A percentile compares a stretch with the other conserved stretches of the same genome.
Conservation (phyloP, 2,113 vertebrate species). For the Lepisosteus osseus region DNA sequence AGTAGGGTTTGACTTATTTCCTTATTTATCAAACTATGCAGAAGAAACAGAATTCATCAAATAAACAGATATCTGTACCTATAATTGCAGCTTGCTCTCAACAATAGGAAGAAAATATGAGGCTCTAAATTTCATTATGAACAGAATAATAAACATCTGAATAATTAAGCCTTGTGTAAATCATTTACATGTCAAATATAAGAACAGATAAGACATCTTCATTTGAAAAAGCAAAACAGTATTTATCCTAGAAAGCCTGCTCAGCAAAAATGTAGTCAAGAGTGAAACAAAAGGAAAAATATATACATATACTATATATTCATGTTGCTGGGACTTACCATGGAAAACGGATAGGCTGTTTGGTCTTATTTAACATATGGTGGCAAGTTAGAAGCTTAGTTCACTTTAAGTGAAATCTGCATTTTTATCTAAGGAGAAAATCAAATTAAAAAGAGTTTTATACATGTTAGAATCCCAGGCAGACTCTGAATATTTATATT, state of each 20-base stretch:
- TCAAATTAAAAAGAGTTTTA: no score
- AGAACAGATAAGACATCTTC: constrained; percentile 62
- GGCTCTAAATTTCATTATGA: constrained; percentile 83
- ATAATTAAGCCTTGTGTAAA: constrained; percentile 87
- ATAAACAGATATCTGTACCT: constrained; percentile 90
- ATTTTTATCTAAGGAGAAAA: no score
- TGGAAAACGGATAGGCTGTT: not conserved
- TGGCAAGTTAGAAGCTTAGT: no score
- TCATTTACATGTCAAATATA: constrained; percentile 72
- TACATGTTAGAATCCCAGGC: no score
- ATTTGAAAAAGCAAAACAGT: constrained; percentile 59
- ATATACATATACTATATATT: constrained; percentile 32
- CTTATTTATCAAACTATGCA: constrained; percentile 98
- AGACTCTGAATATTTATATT: no score
- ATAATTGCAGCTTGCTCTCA: constrained; percentile 84
- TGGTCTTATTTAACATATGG: no score
- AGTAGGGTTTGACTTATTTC: constrained; percentile 91
- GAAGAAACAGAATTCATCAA: constrained; percentile 94
- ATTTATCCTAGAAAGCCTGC: constrained; percentile 26
- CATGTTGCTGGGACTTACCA: no score
- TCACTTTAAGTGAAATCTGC: no score
- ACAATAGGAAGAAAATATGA: constrained; percentile 80
- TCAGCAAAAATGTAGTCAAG: constrained; percentile 31
- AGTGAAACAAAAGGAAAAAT: constrained; percentile 36
- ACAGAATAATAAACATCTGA: constrained; percentile 87